Base-by-base conservation (phyloP, 2,888 invertebrate species). In the Epinotia ramella region DNA sequence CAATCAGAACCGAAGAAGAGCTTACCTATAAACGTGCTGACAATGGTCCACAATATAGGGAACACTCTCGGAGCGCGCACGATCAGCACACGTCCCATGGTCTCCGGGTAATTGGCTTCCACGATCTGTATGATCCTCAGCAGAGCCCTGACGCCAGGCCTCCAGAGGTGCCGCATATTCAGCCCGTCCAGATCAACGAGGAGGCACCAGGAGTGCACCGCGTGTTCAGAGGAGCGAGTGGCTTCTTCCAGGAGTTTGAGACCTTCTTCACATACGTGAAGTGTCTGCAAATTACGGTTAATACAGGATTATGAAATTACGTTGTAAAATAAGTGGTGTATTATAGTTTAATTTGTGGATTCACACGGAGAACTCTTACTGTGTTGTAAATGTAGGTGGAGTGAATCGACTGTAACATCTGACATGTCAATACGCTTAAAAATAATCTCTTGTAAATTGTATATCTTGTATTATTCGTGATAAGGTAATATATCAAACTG, bases 151-250 rank as follows among this genome's bases (percentile, higher is more conserved):
- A 99, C 97, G 33, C 99, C 99, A 0, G 99, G 99, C 80, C 98
- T 94, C 99, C 99, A 99, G 77, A 99, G 95, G 91, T 99, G 99
- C 3, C 99, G 95, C 98, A 99, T 98, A 89, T 98, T 98, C 71
- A 99, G 95, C 0, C 98, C 98, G 88, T 99, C 99, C 82, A 99
- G 95, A 94, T 99, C 99, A 46, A 99, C 97, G 74, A 99, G 95
- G 81, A 98, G 95, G 77, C 98, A 97, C 98, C 99, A 99, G 67
- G 97, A 96, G 68, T 97, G 97, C 46, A 99, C 96, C 1, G 99
- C 98, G 84, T 96, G 96, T 62, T 97, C 97, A n/a, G 96, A 93
- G n/a, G 95, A 92, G 68, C 96, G 95, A 0, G 98, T 98, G 2
- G 98, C 98, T 88, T 98, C 97, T 84, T 98, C 98, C 80, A 98